phyloP scores from a whole-genome alignment of 2,888 invertebrate species.

The Ophraella communa region DNA sequence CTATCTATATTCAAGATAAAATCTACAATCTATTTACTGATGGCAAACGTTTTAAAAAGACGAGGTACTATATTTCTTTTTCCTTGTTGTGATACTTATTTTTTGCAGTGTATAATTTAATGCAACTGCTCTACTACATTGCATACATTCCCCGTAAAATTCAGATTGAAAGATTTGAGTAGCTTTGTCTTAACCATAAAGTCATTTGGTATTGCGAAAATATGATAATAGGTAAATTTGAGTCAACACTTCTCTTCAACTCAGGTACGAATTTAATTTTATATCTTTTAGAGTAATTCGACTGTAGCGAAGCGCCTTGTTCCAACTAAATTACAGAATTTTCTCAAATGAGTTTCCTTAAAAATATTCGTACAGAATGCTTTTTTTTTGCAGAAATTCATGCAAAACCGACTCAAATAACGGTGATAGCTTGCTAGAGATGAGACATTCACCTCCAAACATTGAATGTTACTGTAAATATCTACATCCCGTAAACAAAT shows the following conservation, averaged over 20 bases:
- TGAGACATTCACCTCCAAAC: constrained; percentile 1
- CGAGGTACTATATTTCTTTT: too few species aligned
- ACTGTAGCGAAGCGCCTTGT: constrained; percentile 26
- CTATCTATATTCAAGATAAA: too few species aligned
- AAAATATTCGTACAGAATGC: constrained; percentile 28
- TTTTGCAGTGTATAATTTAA: not conserved
- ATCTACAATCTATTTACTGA: too few species aligned
- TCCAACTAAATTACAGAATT: constrained; percentile 28
- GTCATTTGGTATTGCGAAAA: constrained; percentile 10
- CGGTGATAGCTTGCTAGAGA: constrained; percentile 24
- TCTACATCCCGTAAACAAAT: too few species aligned
- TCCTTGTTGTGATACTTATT: too few species aligned
- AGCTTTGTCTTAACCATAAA: constrained; percentile 8
- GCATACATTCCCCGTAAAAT: not conserved
- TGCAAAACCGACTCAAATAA: constrained; percentile 21
- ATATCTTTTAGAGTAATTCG: constrained; percentile 27
- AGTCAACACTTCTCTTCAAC: constrained; percentile 17
- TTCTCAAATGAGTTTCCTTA: constrained; percentile 28
- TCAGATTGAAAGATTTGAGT: constrained; percentile 16
- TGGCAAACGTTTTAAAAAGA: too few species aligned
- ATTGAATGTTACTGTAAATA: too few species aligned
- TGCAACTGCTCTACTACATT: not conserved
- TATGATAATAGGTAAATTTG: constrained; percentile 25
- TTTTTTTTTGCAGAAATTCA: constrained; percentile 17
- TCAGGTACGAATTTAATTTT: constrained; percentile 32